Base-by-base conservation (phyloP, 2,797 vertebrate genomes). In the Anguilla pacifica region DNA sequence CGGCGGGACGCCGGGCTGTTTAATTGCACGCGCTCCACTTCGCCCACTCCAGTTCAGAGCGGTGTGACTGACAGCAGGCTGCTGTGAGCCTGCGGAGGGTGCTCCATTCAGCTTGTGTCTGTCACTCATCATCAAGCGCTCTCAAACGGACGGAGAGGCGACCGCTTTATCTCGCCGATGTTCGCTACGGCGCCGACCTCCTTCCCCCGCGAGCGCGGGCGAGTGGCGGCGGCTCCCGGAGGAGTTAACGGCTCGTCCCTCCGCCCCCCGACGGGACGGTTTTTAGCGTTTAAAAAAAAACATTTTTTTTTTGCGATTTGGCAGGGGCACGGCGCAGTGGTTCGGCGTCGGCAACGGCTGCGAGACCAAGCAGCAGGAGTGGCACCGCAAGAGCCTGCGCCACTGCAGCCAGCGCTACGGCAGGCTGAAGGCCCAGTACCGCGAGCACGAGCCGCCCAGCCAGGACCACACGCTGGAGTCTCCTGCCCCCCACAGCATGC, bases 241-340 rank as follows among this genome's bases (percentile, higher is more conserved):
- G 15, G 31, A 19, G 5, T 43, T 77, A 2, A 79, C 31, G 53
- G 49, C 5, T 53, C 31, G 25, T 39, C 74, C 28, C 74, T 13
- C 1, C 6, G 15, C n/a, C 5, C 1, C 85, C 49, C 70, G 6
- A 13, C 22, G 2, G 39, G 25, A 17, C 28, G 7, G 1, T 28
- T 67, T 28, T 39, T 39, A 39, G 39, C 39, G 39, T 39, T 1
- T 35, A 1, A 35, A 35, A 35, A 35, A 35, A 35, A 35, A 1
- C 0, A 31, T 31, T 31, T 31, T 31, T 39, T 39, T 39, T 2
- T 51, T 3, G 43, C 53, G 51, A 19, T 28, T 53, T 28, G 39
- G 0, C 88, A 99, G 98, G 92, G 95, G 96, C 83, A 97, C 98
- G 0, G 98, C 98, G 0, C 96, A 98, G 90, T 99, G 98, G 98